A percentile compares a stretch with the other conserved stretches of the same genome.
phyloP scores from a whole-genome alignment of 2,113 vertebrate genomes.

The Amphiprion ocellaris region DNA sequence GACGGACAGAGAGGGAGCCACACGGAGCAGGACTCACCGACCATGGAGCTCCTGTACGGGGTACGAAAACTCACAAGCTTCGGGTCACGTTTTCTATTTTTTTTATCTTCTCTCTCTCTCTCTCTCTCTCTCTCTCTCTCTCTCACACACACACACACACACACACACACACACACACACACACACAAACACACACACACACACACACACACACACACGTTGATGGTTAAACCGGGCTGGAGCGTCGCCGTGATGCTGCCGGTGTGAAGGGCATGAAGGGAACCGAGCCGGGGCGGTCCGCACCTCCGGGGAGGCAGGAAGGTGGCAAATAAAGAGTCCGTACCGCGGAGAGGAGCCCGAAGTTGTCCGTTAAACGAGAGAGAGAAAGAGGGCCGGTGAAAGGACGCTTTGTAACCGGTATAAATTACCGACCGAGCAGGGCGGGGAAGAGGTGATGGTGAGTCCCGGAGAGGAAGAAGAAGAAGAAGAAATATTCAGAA shows the following conservation, averaged over 20 bases:
- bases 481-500: not conserved
- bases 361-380: slow-evolving; percentile 1
- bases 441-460: not conserved
- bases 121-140: no score
- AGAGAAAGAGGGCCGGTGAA: slow-evolving; percentile 36
- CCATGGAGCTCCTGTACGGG: slow-evolving; percentile 48
- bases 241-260: slow-evolving; percentile 30
- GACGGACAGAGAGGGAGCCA: slow-evolving; percentile 6
- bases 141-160: no score
- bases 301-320: not conserved
- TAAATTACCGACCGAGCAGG: slow-evolving; percentile 31
- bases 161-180: no score
- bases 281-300: slow-evolving; percentile 25
- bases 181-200: no score
- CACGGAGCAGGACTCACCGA: not conserved
- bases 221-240: not conserved
- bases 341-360: not conserved
- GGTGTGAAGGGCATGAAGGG: slow-evolving; percentile 27
- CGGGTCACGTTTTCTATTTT: not conserved
- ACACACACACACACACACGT: not conserved
- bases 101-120: accelerated
- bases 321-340: not conserved
- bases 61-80: slow-evolving; percentile 21
- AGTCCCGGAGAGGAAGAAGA: not conserved
- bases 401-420: slow-evolving; percentile 50